phyloP scores from a whole-genome alignment of 2,797 vertebrate species.

The Salmo trutta region DNA sequence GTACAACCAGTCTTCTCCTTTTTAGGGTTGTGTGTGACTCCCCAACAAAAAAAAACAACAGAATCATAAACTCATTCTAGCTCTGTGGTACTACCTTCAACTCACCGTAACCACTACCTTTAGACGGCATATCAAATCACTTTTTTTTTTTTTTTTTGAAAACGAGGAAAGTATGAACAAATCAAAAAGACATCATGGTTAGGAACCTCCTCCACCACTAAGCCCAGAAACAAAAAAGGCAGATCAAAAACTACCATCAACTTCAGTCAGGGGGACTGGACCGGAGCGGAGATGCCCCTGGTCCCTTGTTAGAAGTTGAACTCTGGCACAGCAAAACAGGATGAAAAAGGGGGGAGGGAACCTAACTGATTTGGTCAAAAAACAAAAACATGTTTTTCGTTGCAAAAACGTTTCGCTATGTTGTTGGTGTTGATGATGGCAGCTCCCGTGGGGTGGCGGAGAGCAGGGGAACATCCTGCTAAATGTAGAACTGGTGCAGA shows the following conservation, averaged over 20 bases:
- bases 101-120: not conserved
- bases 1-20: slow-evolving; percentile 3
- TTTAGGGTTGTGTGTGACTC: slow-evolving; percentile 29
- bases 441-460: too few relatives aligned
- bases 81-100: slow-evolving; percentile 20
- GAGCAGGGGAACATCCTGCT: slow-evolving; percentile 65
- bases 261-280: slow-evolving; percentile 43
- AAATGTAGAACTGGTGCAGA: slow-evolving; percentile 98
- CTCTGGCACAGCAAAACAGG: slow-evolving; percentile 23
- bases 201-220: slow-evolving; percentile 4
- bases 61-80: too few relatives aligned
- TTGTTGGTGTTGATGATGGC: too few relatives aligned
- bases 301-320: slow-evolving; percentile 36
- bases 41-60: not conserved
- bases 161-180: slow-evolving; percentile 24
- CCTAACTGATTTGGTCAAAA: too few relatives aligned
- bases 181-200: slow-evolving; percentile 1
- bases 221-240: slow-evolving; percentile 21
- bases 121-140: slow-evolving; percentile 28
- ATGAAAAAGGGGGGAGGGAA: too few relatives aligned
- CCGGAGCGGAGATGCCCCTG: slow-evolving; percentile 27
- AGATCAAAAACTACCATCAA: slow-evolving; percentile 40
- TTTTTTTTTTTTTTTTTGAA: slow-evolving; percentile 17
- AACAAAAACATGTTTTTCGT: too few relatives aligned
- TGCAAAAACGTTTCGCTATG: too few relatives aligned